Percentiles rank a stretch among this genome's conserved stretches.
phyloP scores from a whole-genome alignment of 92 coral and sea anemone species.

The Nematostella vectensis region DNA sequence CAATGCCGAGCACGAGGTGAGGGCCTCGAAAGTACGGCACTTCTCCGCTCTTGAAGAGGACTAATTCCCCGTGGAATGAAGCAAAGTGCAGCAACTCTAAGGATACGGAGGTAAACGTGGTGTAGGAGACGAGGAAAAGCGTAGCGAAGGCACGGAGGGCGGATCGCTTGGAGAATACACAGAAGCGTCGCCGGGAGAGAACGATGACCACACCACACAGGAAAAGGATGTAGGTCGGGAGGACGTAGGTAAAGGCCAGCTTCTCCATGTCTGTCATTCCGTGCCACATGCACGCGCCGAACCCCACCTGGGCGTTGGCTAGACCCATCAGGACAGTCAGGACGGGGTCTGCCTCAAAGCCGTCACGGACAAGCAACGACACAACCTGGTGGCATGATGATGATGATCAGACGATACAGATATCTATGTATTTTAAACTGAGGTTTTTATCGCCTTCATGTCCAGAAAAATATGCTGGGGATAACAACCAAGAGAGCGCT shows the following conservation, averaged over 20 bases:
- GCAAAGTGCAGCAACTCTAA: constrained; percentile 41
- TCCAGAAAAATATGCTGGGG: too few relatives aligned
- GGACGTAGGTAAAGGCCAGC: constrained; percentile 53
- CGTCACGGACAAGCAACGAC: constrained; percentile 31
- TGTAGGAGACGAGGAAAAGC: constrained; percentile 50
- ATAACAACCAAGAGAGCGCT: too few relatives aligned
- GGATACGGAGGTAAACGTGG: constrained; percentile 55
- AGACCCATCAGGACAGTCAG: constrained; percentile 43
- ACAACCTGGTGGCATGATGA: too few relatives aligned
- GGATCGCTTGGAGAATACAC: constrained; percentile 49
- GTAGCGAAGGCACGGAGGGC: constrained; percentile 57
- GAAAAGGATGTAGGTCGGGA: constrained; percentile 47
- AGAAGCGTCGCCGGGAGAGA: constrained; percentile 26
- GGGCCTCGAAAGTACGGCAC: constrained; percentile 36
- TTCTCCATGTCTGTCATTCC: constrained; percentile 58
- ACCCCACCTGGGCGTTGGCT: constrained; percentile 57
- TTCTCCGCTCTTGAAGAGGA: constrained; percentile 45
- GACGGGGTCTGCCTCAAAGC: constrained; percentile 46
- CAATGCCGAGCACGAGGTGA: constrained; percentile 29
- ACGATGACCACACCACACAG: constrained; percentile 27
- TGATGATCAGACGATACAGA: too few relatives aligned
- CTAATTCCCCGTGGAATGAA: constrained; percentile 15
- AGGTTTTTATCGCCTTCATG: too few relatives aligned
- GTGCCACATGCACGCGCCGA: constrained; percentile 64
- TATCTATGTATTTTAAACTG: too few relatives aligned